Evolutionary conservation across 1,140 invertebrate species (phyloP).

Genomic region (Ostrea denselamellosa): DNA sequence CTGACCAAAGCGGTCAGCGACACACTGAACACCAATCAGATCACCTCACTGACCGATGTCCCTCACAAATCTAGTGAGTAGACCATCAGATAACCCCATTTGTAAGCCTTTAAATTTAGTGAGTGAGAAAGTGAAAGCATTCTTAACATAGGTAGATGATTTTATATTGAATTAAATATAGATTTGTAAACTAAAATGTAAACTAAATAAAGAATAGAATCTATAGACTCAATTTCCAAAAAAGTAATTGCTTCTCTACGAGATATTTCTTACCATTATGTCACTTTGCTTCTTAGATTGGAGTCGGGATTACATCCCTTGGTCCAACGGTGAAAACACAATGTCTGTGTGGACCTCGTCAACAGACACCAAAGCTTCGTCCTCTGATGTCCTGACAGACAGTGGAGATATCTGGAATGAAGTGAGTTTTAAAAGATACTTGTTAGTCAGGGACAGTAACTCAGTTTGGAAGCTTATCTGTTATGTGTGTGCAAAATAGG

Average conservation of each 20-base stretch:
- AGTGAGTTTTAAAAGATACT: not conserved
- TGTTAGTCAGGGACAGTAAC: no score
- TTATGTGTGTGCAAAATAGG: no score
- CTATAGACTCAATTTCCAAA: no score
- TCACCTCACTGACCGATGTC: not conserved
- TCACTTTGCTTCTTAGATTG: slow-evolving; percentile 34
- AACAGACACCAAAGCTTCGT: not conserved
- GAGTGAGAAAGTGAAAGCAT: no score
- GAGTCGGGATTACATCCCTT: slow-evolving; percentile 48
- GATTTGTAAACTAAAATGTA: no score
- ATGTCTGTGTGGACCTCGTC: slow-evolving; percentile 5
- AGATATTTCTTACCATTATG: not conserved
- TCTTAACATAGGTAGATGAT: no score
- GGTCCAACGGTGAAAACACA: slow-evolving; percentile 40
- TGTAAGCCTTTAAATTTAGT: no score
- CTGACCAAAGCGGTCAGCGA: slow-evolving; percentile 26
- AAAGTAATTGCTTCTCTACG: no score
- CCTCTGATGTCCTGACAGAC: slow-evolving; percentile 42
- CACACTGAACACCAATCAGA: not conserved
- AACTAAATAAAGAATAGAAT: no score
- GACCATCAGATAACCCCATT: not conserved
- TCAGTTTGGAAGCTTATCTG: no score
- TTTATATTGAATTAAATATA: no score
- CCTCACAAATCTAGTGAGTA: slow-evolving; percentile 1
- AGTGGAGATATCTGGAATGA: slow-evolving; percentile 50